Evolutionary conservation across 1,140 invertebrate genomes (phyloP), one percentile per base, ranked within the genome.

Genomic region (Conus betulinus): DNA sequence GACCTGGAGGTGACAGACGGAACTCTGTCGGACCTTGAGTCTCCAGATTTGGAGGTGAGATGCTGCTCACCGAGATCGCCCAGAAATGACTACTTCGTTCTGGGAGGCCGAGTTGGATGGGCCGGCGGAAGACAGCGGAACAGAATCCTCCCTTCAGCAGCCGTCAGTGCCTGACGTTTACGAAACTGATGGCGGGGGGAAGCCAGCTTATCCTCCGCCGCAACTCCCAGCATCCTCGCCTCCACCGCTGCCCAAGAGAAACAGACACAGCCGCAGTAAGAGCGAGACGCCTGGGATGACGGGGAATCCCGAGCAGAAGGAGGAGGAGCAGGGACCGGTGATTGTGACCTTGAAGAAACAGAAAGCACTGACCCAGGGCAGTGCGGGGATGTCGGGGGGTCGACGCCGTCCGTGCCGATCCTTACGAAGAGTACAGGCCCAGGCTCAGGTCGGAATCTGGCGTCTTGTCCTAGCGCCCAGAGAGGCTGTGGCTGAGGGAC

Each of bases 341-440:
- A 67, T 87, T 25, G 85, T 87, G 85, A 79, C 85, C 6, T 53
- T 87, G 51, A 87, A 87, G 85, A 87, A 79, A 71, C 76, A 57
- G 52, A 79, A 53, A 55, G 5, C 85, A 5, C 11, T 17, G 27
- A 39, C 78, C 53, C 5, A 25, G 10, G 25, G 13, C 71, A 53
- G 25, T 27, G 52, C 17, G 51, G 60, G 3, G 20, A 25, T 7
- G 27, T 15, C 82, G 5, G n/a, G 20, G 20, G 20, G 52, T 51
- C 53, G 17, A 20, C 67, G 7, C 23, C 27, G 51, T 11, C 20
- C 23, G 11, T 51, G 27, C n/a, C 23, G 17, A 76, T 7, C 20
- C 20, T 20, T 7, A n/a, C 1, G 84, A 76, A 0, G 53, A 63
- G 52, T 79, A 57, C n/a, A 67, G 85, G 52, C 85, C 85, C 15